Percentiles rank a stretch among this genome's conserved stretches.
Conservation (phyloP, 1,140 invertebrate species). For the Maniola jurtina region DNA sequence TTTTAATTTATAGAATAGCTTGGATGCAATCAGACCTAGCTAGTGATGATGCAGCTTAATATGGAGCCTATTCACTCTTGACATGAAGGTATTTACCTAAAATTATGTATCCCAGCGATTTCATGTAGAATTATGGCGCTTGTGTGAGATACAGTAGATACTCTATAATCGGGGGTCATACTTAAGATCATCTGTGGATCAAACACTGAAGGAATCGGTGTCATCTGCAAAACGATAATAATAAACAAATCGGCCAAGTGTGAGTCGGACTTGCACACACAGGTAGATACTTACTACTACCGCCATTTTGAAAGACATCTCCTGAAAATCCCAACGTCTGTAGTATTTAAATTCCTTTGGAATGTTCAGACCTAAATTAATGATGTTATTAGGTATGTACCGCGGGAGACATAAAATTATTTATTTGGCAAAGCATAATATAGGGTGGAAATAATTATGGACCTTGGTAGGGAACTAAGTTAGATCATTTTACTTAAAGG, state of each 20-base stretch:
- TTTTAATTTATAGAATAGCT: no score
- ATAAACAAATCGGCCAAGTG: no score
- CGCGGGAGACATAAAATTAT: no score
- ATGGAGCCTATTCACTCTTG: no score
- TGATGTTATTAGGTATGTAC: no score
- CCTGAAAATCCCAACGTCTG: not conserved
- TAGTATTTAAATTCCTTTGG: conserved; percentile 6
- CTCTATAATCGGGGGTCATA: conserved; percentile 21
- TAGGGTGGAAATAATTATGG: no score
- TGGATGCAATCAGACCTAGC: no score
- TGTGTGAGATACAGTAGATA: conserved; percentile 38
- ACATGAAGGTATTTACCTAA: conserved; percentile 43
- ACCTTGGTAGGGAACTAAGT: no score
- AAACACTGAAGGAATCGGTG: conserved; percentile 33
- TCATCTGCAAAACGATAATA: conserved; percentile 28
- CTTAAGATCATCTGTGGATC: conserved; percentile 35
- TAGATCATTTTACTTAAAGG: no score
- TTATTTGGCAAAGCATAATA: no score
- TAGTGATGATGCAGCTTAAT: no score
- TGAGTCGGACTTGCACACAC: no score
- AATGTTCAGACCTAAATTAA: conserved; percentile 8
- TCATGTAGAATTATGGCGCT: conserved; percentile 39
- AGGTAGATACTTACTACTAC: conserved; percentile 8
- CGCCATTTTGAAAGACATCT: conserved; percentile 2
- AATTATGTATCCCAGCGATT: conserved; percentile 51